Percentiles rank a stretch among this genome's conserved stretches.
Conservation (phyloP, 2,113 vertebrate genomes). For the Accipiter virgatus region DNA sequence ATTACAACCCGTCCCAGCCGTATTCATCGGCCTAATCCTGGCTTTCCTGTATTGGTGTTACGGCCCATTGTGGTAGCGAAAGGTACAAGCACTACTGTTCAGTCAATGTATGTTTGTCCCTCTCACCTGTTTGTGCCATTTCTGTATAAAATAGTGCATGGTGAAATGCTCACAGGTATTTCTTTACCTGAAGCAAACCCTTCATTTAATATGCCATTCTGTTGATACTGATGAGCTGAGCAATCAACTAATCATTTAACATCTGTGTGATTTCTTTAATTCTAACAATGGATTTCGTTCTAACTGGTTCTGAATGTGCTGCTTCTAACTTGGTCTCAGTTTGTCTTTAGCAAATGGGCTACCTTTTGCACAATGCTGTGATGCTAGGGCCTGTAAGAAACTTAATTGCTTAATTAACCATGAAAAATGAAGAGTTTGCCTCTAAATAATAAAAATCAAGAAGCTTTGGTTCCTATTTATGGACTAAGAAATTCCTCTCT, state of each 20-base stretch:
- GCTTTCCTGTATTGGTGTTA: constrained; percentile 99
- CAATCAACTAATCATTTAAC: constrained; percentile 79
- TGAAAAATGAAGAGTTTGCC: constrained; percentile 79
- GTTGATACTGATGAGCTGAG: constrained; percentile 57
- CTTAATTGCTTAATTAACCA: constrained; percentile 58
- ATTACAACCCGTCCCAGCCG: constrained; percentile 99
- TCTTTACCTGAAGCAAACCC: constrained; percentile 75
- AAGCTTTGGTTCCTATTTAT: constrained; percentile 25
- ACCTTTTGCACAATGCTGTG: constrained; percentile 56
- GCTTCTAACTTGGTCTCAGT: constrained; percentile 60
- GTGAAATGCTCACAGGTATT: constrained; percentile 72
- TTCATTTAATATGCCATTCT: constrained; percentile 77
- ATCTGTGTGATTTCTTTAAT: constrained; percentile 79
- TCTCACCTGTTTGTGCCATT: constrained; percentile 81
- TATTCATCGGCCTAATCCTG: constrained; percentile 99
- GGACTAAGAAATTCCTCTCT: constrained; percentile 63
- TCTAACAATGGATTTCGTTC: constrained; percentile 65
- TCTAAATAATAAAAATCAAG: constrained; percentile 52
- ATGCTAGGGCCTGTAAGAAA: constrained; percentile 48
- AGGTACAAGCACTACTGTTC: constrained; percentile 92
- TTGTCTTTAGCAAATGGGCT: constrained; percentile 71
- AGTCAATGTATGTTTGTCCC: constrained; percentile 85
- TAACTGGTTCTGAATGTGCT: constrained; percentile 61
- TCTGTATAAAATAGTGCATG: constrained; percentile 85
- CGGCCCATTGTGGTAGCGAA: constrained; percentile 99